These are phyloP conservation scores for Julus scandinavius DNA, from an alignment of 2,888 invertebrate species.

Conservation along the genomic window DNA sequence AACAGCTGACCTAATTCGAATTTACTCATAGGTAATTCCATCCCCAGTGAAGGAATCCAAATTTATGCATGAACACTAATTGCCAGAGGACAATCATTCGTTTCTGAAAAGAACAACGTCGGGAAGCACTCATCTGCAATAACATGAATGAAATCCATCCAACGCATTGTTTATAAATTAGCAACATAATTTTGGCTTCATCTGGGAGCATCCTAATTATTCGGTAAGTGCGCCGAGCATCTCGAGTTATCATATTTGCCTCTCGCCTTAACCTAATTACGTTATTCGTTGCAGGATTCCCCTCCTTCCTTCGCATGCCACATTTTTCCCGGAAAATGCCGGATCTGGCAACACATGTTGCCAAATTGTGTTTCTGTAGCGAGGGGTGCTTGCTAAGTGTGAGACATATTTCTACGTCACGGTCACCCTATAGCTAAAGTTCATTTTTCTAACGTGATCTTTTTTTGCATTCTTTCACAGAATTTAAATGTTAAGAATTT, in stretches of 20 bases:
- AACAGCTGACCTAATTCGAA: not conserved
- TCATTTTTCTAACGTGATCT: no score
- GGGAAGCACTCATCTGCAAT: conserved; percentile 2
- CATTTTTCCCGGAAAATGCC: not conserved
- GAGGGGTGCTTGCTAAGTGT: conserved; percentile 13
- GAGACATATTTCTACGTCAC: no score
- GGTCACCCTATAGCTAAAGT: no score
- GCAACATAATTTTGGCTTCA: not conserved
- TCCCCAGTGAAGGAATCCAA: no score
- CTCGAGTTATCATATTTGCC: not conserved
- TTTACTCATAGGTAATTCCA: no score
- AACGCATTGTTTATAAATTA: not conserved
- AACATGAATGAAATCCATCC: not conserved
- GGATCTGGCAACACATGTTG: not conserved
- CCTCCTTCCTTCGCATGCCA: not conserved
- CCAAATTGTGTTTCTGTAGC: conserved; percentile 1
- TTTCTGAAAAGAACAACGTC: not conserved
- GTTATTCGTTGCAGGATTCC: not conserved
- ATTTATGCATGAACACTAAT: not conserved
- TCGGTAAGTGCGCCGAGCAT: not conserved
- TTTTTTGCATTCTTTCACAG: no score
- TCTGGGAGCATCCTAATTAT: not conserved
- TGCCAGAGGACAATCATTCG: not conserved
- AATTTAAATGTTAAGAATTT: no score
- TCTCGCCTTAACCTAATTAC: not conserved